Conservation (phyloP, 2,888 invertebrate species). For the Pristionchus fissidentatus region DNA sequence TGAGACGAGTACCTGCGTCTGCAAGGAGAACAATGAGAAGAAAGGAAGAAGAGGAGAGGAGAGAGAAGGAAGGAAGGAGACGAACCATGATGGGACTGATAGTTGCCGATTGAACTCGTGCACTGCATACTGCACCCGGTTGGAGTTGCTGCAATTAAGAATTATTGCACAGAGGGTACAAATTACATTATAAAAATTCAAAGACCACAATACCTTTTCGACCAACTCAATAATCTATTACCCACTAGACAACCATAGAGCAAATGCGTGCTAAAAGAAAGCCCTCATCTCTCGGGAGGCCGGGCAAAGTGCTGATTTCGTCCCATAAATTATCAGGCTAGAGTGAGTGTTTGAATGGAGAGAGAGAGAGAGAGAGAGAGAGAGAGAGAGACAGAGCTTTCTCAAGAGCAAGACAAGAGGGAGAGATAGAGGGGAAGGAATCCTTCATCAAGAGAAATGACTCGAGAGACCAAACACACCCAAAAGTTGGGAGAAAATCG, state of each 20-base stretch:
- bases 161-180: background rate
- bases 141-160: background rate
- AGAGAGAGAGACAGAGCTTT: background rate
- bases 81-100: background rate
- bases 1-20: background rate
- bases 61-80: too few relatives aligned
- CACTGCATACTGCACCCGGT: slow-evolving; percentile 16
- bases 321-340: slow-evolving; percentile 8
- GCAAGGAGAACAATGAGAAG: background rate
- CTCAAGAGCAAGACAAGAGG: background rate
- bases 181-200: background rate
- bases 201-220: too few relatives aligned
- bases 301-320: background rate
- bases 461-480: background rate
- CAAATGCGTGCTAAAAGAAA: background rate
- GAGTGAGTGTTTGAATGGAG: background rate
- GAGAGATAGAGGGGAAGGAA: background rate
- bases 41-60: too few relatives aligned
- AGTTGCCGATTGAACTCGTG: background rate
- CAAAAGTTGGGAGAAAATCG: too few relatives aligned
- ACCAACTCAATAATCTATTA: too few relatives aligned
- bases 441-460: slow-evolving; percentile 10
- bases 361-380: background rate
- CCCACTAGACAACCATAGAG: too few relatives aligned
- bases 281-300: background rate